Evolutionary conservation across 2,797 vertebrate genomes (phyloP), one percentile per base, ranked within the genome.

Genomic region (Chaetophractus vellerosus): DNA sequence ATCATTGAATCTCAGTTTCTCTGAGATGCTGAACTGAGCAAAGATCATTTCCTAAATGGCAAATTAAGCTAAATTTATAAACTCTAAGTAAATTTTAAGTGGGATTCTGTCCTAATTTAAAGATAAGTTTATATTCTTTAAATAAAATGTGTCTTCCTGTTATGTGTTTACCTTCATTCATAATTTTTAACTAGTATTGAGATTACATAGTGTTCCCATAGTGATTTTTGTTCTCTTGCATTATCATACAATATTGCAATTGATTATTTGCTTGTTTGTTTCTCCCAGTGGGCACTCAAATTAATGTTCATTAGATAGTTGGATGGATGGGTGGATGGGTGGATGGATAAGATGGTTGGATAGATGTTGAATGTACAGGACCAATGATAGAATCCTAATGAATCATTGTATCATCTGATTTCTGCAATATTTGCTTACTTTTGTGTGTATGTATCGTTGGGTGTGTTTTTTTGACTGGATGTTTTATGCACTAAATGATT

Each of bases 401-500:
- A 89, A 23, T 90, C 63, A 88, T 21, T 38, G 36, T 19, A n/a
- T 84, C 74, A 90, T 94, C 80, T 78, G 16, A 33, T 85, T 94
- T 96, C 48, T 96, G 55, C 9, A 94, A 9, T 95, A 82, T 36
- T 87, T 83, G 41, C 50, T 92, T 76, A 85, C 57, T 94, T 91
- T 66, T 94, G 16, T 66, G 33, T 78, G 9, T 85, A 12, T 85
- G 21, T 85, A 68, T 81, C 31, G 38, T 79, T 92, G 88, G 80
- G n/a, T 88, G 50, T 96, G 36, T 66, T 78, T 87, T 89, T 93
- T 92, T 93, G 52, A 64, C 71, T 36, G 12, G 61, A 64, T 79
- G 26, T 85, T 93, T 95, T 95, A 75, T 83, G 72, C 90, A 80
- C 82, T 95, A 95, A 82, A n/a, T 97, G 57, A 95, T 87, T 96